These are phyloP conservation scores for Pionites leucogaster DNA, from an alignment of 2,113 vertebrate species.

Conservation along the genomic window DNA sequence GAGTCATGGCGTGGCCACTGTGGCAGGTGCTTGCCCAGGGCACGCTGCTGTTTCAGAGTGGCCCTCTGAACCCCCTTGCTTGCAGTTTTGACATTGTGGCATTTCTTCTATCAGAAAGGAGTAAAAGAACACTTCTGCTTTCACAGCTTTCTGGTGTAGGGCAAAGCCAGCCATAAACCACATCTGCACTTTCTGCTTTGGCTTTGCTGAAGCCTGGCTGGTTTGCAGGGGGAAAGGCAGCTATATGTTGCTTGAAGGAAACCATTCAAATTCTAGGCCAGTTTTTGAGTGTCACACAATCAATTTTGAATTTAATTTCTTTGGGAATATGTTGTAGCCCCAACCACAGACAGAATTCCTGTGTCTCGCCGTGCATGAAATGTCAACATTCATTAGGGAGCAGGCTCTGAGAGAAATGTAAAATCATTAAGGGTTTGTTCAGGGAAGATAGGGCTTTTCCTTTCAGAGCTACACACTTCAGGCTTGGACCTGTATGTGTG, in stretches of 20 bases:
- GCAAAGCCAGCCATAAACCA: background rate
- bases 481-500: conserved; percentile 46
- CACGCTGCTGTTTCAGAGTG: background rate
- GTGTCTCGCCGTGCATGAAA: background rate
- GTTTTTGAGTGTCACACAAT: conserved; percentile 24
- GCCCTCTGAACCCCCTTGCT: background rate
- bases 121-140: conserved; percentile 20
- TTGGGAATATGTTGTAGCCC: conserved; percentile 47
- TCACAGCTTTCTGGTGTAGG: background rate
- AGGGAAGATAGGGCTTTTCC: conserved; percentile 32
- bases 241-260: background rate
- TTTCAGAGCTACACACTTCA: conserved; percentile 42
- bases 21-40: background rate
- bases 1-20: background rate
- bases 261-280: background rate
- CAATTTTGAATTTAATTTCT: conserved; percentile 63
- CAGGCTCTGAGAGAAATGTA: conserved; percentile 46
- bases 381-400: conserved; percentile 56
- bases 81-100: background rate
- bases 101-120: conserved; percentile 8
- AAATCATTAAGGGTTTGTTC: conserved; percentile 60
- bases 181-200: background rate
- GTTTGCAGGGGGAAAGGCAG: conserved; percentile 3
- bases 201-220: background rate
- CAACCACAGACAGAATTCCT: conserved; percentile 46